Evolutionary conservation across 1,140 invertebrate genomes (phyloP), one percentile per base, ranked within the genome.

Genomic region (Drosophila bocki): DNA sequence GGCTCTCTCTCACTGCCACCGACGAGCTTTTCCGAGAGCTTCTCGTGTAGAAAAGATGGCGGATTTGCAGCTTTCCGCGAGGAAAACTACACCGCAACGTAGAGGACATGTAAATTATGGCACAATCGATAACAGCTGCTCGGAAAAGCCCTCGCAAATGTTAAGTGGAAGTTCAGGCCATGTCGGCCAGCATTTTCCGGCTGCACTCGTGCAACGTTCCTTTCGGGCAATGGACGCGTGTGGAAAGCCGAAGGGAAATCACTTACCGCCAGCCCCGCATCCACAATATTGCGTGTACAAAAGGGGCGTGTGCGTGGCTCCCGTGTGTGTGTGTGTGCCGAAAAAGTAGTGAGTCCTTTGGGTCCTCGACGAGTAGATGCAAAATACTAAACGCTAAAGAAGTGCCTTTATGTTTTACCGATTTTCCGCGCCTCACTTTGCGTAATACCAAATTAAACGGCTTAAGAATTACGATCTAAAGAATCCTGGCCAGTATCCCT

Each of bases 171-270:
- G 58, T 70, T 78, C 71, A n/a, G 19, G 19, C 53, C 54, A 59
- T 54, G 51, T 50, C 54, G 74, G 60, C 60, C 51, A 45, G 42
- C 60, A 72, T 68, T 82, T 86, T 80, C 65, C 56, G 82, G 83
- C 83, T 88, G 83, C 83, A 87, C 87, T 87, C 79, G 80, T 64
- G 83, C 80, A 82, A 64, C 72, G 80, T 75, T 78, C 64, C 80
- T 80, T 87, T 80, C 84, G 82, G 84, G 80, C 72, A 78, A 77
- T 48, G 77, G 79, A 78, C 71, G 72, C 68, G 80, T 35, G 70
- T 63, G 59, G 47, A 51, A 53, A 70, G 80, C 22, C 53, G 33
- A 35, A 3, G n/a, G 45, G 45, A 60, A 75, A 39, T 68, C 15
- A 80, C 69, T 48, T 61, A 41, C 57, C 50, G 41, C 47, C 54